These are phyloP conservation scores for Athene noctua DNA, from an alignment of 2,113 vertebrate species.

Conservation along the genomic window DNA sequence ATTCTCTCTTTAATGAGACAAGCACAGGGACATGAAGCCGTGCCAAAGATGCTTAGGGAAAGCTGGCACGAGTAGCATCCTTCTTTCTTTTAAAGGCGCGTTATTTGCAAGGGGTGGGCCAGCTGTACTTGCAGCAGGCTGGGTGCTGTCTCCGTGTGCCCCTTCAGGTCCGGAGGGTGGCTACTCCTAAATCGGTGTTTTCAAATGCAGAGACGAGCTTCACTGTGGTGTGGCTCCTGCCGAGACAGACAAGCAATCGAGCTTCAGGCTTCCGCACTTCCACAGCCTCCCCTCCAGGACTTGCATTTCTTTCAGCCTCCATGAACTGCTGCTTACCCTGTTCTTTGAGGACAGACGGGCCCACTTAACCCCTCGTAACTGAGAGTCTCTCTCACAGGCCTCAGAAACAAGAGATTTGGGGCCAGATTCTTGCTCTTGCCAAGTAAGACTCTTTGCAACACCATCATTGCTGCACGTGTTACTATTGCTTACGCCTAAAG, in stretches of 20 bases:
- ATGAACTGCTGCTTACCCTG: not conserved
- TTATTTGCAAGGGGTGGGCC: not conserved
- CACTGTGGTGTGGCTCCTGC: not conserved
- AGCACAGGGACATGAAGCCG: not conserved
- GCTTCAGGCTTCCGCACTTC: constrained; percentile 21
- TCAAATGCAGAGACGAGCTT: constrained; percentile 7
- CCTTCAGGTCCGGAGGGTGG: not conserved
- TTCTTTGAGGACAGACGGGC: constrained; percentile 17
- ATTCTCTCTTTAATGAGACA: constrained; percentile 53
- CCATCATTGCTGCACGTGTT: accelerated
- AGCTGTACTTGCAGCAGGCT: not conserved
- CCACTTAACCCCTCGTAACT: constrained; percentile 4
- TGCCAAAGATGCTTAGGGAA: not conserved
- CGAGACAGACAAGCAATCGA: not conserved
- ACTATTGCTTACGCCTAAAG: not conserved
- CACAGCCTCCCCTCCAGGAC: not conserved
- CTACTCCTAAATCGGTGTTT: not conserved
- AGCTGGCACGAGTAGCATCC: not conserved
- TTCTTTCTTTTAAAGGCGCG: constrained; percentile 13
- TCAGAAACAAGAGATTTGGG: not conserved
- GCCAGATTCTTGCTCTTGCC: not conserved
- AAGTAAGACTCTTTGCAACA: accelerated
- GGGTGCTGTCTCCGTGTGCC: not conserved
- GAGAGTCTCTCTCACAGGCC: not conserved
- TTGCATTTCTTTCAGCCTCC: constrained; percentile 1